Percentiles rank a stretch among this genome's conserved stretches.
These are phyloP conservation scores for Eristalis tenax DNA, from an alignment of 2,888 invertebrate genomes.

Conservation along the genomic window DNA sequence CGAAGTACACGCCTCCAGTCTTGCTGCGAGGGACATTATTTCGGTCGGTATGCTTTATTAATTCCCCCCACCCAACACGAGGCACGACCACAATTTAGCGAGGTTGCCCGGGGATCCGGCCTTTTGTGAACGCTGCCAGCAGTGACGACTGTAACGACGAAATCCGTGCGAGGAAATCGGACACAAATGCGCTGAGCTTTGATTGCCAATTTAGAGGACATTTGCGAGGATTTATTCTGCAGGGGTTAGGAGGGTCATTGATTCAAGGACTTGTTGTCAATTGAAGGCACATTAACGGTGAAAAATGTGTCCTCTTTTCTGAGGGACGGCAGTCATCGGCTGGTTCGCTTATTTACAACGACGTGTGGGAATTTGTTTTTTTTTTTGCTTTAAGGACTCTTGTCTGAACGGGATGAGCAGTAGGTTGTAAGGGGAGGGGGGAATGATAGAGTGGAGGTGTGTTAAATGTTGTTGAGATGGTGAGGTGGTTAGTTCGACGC, in stretches of 20 bases:
- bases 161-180: slow-evolving; percentile 3
- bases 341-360: slow-evolving; percentile 16
- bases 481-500: background rate
- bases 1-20: background rate
- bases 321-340: background rate
- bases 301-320: slow-evolving; percentile 33
- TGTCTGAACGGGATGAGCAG: background rate
- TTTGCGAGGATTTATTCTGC: slow-evolving; percentile 33
- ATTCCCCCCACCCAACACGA: background rate
- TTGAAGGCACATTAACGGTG: slow-evolving; percentile 51
- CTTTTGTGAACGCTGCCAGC: slow-evolving; percentile 32
- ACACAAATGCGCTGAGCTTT: slow-evolving; percentile 13
- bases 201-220: slow-evolving; percentile 47
- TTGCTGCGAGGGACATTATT: slow-evolving; percentile 15
- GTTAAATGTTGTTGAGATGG: background rate
- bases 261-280: slow-evolving; percentile 23
- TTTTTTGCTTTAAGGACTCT: slow-evolving; percentile 18
- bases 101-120: slow-evolving; percentile 3
- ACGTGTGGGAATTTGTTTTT: slow-evolving; percentile 29
- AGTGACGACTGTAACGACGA: background rate
- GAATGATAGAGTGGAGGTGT: background rate
- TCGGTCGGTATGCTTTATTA: slow-evolving; percentile 11
- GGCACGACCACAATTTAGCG: background rate
- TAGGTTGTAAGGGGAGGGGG: no score
- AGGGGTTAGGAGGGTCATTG: background rate